Percentiles rank a stretch among this genome's conserved stretches.
These are phyloP conservation scores for Quadroppia sp. DNA, from an alignment of 2,888 invertebrate species.

Conservation along the genomic window DNA sequence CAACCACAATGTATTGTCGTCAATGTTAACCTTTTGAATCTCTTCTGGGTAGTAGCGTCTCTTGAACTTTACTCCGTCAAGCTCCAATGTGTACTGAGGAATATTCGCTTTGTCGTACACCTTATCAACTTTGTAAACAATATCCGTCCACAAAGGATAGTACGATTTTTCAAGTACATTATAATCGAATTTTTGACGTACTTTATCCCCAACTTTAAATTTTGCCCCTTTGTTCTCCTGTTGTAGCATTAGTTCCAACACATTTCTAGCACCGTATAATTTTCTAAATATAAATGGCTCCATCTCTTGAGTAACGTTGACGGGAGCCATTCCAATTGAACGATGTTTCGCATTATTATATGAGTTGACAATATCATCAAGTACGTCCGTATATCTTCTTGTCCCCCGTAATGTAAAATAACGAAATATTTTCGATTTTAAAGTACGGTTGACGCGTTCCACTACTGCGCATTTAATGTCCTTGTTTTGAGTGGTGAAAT, in stretches of 20 bases:
- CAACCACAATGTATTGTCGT: not conserved
- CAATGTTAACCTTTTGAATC: not conserved
- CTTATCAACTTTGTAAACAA: slow-evolving; percentile 2
- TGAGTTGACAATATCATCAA: not conserved
- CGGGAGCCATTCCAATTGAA: not conserved
- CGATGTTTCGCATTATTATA: not conserved
- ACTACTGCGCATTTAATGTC: slow-evolving; percentile 49
- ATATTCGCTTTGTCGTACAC: not conserved
- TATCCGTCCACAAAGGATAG: slow-evolving; percentile 31
- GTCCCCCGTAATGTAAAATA: slow-evolving; percentile 47
- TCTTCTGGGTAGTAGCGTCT: slow-evolving; percentile 18
- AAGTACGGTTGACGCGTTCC: slow-evolving; percentile 50
- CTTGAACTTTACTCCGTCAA: not conserved
- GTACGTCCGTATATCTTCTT: not conserved
- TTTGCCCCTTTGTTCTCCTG: not conserved
- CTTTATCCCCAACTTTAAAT: slow-evolving; percentile 40
- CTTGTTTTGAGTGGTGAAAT: slow-evolving; percentile 45
- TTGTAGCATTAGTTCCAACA: not conserved
- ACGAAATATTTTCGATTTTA: slow-evolving; percentile 49
- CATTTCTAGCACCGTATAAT: not conserved
- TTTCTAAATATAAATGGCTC: not conserved
- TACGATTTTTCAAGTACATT: slow-evolving; percentile 40
- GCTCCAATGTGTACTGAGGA: not conserved
- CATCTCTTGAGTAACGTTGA: not conserved
- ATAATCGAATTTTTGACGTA: slow-evolving; percentile 37